These are phyloP conservation scores for Lepus townsendii DNA, from an alignment of 2,797 vertebrate genomes.

Conservation along the genomic window DNA sequence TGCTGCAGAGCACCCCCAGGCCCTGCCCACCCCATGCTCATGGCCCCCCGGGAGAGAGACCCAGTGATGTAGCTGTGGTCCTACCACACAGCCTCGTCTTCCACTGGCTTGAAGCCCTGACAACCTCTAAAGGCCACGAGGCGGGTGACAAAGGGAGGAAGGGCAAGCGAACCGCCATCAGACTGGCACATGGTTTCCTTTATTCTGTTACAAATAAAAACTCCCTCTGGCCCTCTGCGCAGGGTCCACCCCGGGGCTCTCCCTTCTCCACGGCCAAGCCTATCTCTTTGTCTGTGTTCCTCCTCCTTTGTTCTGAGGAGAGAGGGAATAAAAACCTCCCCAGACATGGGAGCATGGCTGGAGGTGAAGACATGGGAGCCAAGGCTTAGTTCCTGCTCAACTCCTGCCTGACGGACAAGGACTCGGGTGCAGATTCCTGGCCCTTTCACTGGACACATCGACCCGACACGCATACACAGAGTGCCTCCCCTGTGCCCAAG, in stretches of 20 bases:
- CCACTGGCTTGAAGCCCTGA: background rate
- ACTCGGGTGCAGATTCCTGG: background rate
- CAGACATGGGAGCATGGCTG: background rate
- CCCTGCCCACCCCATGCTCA: background rate
- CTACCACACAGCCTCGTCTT: background rate
- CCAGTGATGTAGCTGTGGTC: background rate
- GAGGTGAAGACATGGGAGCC: background rate
- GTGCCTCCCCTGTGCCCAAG: background rate
- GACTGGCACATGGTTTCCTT: background rate
- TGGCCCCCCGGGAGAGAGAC: accelerated
- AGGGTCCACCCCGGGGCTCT: background rate
- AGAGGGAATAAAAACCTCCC: background rate
- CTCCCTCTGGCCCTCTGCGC: background rate
- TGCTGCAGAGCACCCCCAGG: accelerated
- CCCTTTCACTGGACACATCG: background rate
- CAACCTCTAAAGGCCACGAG: background rate
- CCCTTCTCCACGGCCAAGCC: background rate
- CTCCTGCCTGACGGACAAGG: accelerated
- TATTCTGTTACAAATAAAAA: background rate
- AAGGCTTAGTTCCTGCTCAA: background rate
- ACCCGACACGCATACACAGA: background rate
- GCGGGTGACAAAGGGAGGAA: background rate
- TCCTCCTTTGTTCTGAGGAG: background rate
- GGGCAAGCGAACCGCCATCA: background rate
- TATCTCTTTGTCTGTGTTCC: background rate